These are phyloP conservation scores for Drosophila testacea DNA, from an alignment of 2,888 invertebrate genomes.

Conservation along the genomic window DNA sequence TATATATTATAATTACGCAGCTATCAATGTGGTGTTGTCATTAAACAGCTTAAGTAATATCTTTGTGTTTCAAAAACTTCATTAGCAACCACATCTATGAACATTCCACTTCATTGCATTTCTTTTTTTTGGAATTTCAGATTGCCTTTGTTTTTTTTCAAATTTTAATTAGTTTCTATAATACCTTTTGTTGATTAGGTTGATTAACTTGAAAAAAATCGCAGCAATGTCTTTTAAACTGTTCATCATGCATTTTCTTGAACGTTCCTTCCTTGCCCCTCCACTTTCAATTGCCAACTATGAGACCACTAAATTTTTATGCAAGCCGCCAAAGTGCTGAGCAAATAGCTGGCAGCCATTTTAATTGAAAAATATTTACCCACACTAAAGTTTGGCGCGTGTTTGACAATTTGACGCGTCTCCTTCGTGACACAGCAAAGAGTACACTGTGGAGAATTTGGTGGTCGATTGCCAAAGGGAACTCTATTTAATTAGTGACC, in stretches of 20 bases:
- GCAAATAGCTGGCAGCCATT: slow-evolving; percentile 71
- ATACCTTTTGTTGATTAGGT: slow-evolving; percentile 34
- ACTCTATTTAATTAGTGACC: slow-evolving; percentile 54
- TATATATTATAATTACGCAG: no score
- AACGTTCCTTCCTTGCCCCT: not conserved
- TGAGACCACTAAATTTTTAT: slow-evolving; percentile 64
- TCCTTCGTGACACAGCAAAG: slow-evolving; percentile 20
- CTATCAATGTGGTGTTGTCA: not conserved
- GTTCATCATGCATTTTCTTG: slow-evolving; percentile 31
- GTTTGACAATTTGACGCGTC: slow-evolving; percentile 69
- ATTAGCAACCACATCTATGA: slow-evolving; percentile 16
- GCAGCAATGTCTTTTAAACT: slow-evolving; percentile 28
- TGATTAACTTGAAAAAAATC: slow-evolving; percentile 7
- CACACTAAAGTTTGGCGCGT: slow-evolving; percentile 54
- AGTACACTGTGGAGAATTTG: slow-evolving; percentile 43
- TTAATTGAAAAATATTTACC: slow-evolving; percentile 78
- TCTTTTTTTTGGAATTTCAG: not conserved
- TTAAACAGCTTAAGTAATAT: not conserved
- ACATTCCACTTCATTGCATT: not conserved
- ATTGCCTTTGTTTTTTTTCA: not conserved
- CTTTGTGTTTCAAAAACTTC: not conserved
- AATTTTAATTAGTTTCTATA: slow-evolving; percentile 43
- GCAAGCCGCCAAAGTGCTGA: slow-evolving; percentile 70
- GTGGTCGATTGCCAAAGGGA: slow-evolving; percentile 4
- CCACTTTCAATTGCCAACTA: slow-evolving; percentile 21